A percentile compares a stretch with the other conserved stretches of the same genome.
These are phyloP conservation scores for Haemorhous mexicanus DNA, from an alignment of 2,113 vertebrate genomes.

Conservation along the genomic window DNA sequence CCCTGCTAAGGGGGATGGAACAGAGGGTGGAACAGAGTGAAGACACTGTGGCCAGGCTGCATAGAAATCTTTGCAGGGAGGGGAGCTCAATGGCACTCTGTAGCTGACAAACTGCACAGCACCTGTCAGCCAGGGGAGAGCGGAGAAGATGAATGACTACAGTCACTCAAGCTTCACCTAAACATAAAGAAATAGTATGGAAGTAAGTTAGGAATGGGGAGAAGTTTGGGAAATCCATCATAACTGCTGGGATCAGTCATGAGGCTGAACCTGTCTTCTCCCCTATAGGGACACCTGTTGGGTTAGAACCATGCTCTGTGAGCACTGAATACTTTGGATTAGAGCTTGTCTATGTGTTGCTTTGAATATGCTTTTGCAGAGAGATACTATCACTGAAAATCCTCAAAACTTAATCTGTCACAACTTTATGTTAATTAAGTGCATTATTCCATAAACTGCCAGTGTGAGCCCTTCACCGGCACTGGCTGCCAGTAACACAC, in stretches of 20 bases:
- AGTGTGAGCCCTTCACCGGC: accelerated
- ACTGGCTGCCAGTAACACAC: not conserved
- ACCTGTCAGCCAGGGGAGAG: not conserved
- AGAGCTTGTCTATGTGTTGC: not conserved
- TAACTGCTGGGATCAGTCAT: not conserved
- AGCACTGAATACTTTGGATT: not conserved
- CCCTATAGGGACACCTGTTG: accelerated
- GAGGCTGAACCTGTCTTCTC: not conserved
- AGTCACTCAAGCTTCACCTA: not conserved
- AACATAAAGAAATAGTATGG: not conserved
- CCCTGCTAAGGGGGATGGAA: not conserved
- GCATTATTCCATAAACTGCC: not conserved
- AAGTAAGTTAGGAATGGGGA: not conserved
- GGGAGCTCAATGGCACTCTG: not conserved
- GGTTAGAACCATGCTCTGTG: not conserved
- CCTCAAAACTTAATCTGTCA: not conserved
- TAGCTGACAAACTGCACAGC: not conserved
- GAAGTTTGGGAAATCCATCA: not conserved
- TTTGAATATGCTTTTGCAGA: not conserved
- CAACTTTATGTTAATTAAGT: not conserved
- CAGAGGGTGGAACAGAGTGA: not conserved
- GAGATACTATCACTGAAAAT: not conserved
- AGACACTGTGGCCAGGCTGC: not conserved
- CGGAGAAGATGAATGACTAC: not conserved
- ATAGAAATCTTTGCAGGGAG: not conserved